Evolutionary conservation across 1,140 invertebrate genomes (phyloP), one percentile per base, ranked within the genome.

Genomic region (Andricus grossulariae): DNA sequence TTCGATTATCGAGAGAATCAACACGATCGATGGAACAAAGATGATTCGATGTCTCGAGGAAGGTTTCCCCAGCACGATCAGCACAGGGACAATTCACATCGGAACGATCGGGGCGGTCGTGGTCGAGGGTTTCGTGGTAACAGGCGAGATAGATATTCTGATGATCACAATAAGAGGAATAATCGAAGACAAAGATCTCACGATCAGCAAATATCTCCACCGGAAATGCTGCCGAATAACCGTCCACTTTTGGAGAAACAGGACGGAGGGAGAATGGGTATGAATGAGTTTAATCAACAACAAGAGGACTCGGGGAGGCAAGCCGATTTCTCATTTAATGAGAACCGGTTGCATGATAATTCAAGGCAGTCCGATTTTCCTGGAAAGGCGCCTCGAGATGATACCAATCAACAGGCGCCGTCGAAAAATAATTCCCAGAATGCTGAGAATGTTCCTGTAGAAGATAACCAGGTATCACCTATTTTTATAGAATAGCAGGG

Each of bases 1-100:
- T 89, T 87, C 21, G 88, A 88, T 15, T 89, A 88, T 79, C 84
- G 80, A 13, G 88, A 89, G 3, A 90, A 85, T 78, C 84, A 82
- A 71, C 84, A 88, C 3, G 57, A 77, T 45, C 50, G 80, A 2
- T 84, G 8, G 87, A 89, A 18, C 85, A 83, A 85, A 19, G 83
- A 85, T 1, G 86, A 90, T 32, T 78, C 81, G 0, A 73, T 80
- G 16, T 72, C 82, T 49, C 83, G 84, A 7, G 79, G 83, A n/a
- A 83, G 89, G 72, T 89, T 71, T 74, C 83, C 21, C 79, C 83
- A 82, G 19, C n/a, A 8, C 19, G 87, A 89, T 39, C 87, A 88
- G 60, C 79, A 76, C 32, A 81, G 51, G 16, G 82, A 81, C 8
- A 75, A 82, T 10, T 90, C 85, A 51, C 85, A 87, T 25, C 82